phyloP scores from a whole-genome alignment of 2,113 vertebrate genomes.

The Ploceus nigricollis region DNA sequence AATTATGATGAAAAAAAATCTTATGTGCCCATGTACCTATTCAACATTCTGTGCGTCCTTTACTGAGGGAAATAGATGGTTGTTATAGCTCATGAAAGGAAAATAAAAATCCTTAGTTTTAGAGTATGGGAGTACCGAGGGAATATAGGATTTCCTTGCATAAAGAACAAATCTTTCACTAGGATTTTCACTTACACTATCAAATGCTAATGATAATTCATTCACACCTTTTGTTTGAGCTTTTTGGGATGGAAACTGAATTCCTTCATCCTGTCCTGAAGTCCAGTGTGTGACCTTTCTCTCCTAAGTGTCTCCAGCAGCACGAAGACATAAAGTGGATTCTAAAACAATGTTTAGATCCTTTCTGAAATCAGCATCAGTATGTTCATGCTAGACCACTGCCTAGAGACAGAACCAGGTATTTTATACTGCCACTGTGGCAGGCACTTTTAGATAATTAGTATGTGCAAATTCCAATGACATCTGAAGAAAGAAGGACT shows the following conservation, averaged over 20 bases:
- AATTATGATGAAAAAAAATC: not conserved
- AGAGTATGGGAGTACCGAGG: not conserved
- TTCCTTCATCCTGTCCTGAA: not conserved
- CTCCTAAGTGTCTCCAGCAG: not conserved
- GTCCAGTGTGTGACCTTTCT: not conserved
- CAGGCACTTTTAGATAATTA: not conserved
- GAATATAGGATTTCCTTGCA: not conserved
- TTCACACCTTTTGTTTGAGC: not conserved
- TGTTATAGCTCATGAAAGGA: not conserved
- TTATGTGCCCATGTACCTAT: not conserved
- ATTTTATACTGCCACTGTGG: not conserved
- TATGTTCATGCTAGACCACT: not conserved
- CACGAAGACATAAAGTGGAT: not conserved
- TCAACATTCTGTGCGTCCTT: not conserved
- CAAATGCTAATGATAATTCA: not conserved
- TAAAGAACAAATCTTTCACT: not conserved
- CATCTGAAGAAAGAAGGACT: not conserved
- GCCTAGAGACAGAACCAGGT: not conserved
- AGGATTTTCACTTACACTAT: not conserved
- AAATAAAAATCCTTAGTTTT: not conserved
- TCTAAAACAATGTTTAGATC: not conserved
- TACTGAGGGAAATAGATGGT: not conserved
- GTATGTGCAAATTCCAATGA: not conserved
- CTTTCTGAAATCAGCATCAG: not conserved
- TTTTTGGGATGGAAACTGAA: not conserved